Evolutionary conservation across 2,888 invertebrate genomes (phyloP).

Genomic region (Tanytarsus gracilentus): DNA sequence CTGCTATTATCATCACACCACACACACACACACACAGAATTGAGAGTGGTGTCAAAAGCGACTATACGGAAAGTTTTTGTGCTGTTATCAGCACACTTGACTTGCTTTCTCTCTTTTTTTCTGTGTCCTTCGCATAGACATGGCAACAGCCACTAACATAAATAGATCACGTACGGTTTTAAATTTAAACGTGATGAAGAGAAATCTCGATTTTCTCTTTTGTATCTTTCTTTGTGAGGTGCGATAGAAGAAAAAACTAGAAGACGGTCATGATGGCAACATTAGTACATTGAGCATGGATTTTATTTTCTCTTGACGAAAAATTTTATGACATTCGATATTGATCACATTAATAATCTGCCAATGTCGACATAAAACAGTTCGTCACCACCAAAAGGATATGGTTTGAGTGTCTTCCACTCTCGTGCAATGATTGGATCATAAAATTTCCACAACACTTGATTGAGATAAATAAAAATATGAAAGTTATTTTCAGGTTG

Average conservation of each 20-base stretch:
- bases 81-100: conserved; percentile 7
- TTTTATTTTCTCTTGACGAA: no score
- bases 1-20: conserved; percentile 1
- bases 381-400: no score
- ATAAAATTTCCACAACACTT: not conserved
- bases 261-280: no score
- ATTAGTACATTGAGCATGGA: no score
- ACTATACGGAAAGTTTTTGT: not conserved
- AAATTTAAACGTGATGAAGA: conserved; percentile 30
- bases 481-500: no score
- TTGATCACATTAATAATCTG: conserved; percentile 14
- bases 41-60: no score
- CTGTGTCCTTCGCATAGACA: not conserved
- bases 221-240: no score
- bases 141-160: conserved; percentile 3
- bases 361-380: conserved; percentile 9
- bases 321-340: no score
- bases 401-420: no score
- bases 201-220: no score
- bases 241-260: no score
- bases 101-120: conserved; percentile 11
- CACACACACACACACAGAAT: not conserved
- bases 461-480: not conserved
- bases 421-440: not conserved
- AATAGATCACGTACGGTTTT: conserved; percentile 29